phyloP scores from a whole-genome alignment of 1,140 invertebrate genomes.

The Trichonephila clavata region DNA sequence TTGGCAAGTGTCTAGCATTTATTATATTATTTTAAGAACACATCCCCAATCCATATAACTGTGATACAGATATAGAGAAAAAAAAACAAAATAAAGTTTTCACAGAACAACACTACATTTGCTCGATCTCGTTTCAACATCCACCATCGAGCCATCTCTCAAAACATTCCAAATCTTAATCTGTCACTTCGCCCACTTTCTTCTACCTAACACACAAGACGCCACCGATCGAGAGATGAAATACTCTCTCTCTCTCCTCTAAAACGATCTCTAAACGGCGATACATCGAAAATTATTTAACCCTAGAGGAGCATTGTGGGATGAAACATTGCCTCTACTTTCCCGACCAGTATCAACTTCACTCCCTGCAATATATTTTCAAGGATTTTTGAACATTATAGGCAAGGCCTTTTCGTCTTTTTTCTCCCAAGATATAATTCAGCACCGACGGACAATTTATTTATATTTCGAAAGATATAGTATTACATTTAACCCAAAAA shows the following conservation, averaged over 20 bases:
- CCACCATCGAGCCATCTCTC: too few species aligned
- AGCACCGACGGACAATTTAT: slow-evolving; percentile 6
- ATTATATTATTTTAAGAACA: too few species aligned
- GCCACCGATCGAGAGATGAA: not conserved
- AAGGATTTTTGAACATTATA: slow-evolving; percentile 51
- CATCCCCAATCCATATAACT: too few species aligned
- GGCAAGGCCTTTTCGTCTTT: not conserved
- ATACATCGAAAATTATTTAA: slow-evolving; percentile 66
- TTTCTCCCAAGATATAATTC: slow-evolving; percentile 42
- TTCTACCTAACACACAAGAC: not conserved
- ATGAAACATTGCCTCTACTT: slow-evolving; percentile 31
- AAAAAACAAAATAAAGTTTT: too few species aligned
- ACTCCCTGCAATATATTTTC: slow-evolving; percentile 26
- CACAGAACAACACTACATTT: too few species aligned
- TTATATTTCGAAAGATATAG: slow-evolving; percentile 56
- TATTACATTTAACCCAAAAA: slow-evolving; percentile 52
- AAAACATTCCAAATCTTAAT: too few species aligned
- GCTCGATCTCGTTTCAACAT: too few species aligned
- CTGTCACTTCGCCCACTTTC: too few species aligned
- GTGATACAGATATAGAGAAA: too few species aligned
- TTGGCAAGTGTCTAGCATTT: too few species aligned
- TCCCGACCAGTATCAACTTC: not conserved
- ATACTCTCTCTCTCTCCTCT: not conserved
- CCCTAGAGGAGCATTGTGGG: slow-evolving; percentile 51
- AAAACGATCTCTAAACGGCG: slow-evolving; percentile 48